These are phyloP conservation scores for Plumapathes pennacea DNA, from an alignment of 92 coral and sea anemone species.

Conservation along the genomic window DNA sequence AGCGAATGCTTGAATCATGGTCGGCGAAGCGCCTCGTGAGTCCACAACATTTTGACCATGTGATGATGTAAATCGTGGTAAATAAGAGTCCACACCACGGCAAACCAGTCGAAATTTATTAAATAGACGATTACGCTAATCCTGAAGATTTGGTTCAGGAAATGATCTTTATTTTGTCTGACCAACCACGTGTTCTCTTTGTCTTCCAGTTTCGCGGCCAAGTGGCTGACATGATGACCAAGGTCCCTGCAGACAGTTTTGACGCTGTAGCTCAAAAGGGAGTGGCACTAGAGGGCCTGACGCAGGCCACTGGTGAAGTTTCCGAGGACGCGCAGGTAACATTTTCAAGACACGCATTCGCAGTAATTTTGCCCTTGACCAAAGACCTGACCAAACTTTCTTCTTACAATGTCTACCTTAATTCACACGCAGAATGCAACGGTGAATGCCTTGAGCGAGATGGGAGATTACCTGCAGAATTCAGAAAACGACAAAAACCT, in stretches of 20 bases:
- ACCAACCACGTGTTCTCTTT: not conserved
- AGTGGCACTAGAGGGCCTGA: constrained; percentile 66
- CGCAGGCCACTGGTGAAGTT: constrained; percentile 74
- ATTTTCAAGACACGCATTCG: not conserved
- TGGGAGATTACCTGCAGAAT: constrained; percentile 67
- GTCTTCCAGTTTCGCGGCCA: constrained; percentile 74
- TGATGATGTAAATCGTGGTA: no score
- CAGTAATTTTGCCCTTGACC: not conserved
- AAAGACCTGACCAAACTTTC: not conserved
- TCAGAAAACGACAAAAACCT: constrained; percentile 71
- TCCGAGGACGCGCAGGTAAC: constrained; percentile 86
- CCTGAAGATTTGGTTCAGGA: no score
- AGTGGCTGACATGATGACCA: constrained; percentile 67
- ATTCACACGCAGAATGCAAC: constrained; percentile 53
- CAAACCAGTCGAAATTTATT: no score
- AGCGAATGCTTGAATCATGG: no score
- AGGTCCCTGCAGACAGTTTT: constrained; percentile 62
- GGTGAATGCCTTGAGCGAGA: constrained; percentile 71
- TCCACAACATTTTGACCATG: no score
- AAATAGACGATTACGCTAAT: no score
- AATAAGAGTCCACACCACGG: no score
- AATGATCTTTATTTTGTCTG: no score
- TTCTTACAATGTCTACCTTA: not conserved
- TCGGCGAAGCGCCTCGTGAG: no score
- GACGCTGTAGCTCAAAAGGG: constrained; percentile 84